Percentiles rank a stretch among this genome's conserved stretches.
Evolutionary conservation across 92 coral and sea anemone species (phyloP).

Genomic region (Paramuricea clavata): DNA sequence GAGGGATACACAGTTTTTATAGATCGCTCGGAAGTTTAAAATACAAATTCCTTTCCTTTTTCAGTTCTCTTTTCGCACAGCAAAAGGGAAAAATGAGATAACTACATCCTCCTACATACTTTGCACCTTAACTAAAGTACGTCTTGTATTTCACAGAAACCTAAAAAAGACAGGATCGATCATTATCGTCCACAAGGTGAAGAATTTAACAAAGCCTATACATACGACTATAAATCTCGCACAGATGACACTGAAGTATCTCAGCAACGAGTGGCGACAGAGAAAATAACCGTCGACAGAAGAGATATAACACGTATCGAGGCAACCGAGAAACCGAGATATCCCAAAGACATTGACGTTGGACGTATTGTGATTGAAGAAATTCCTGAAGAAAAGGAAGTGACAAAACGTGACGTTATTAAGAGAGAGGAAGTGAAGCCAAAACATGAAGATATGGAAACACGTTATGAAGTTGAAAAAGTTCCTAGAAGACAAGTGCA

Average conservation of each 20-base stretch:
- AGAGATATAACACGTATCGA: background rate
- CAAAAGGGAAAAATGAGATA: too few relatives aligned
- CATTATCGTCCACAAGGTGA: constrained; percentile 28
- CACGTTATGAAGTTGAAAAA: background rate
- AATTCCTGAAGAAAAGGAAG: constrained; percentile 24
- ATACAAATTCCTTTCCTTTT: too few relatives aligned
- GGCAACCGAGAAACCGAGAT: constrained; percentile 9
- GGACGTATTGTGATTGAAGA: constrained; percentile 44
- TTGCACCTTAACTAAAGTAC: too few relatives aligned
- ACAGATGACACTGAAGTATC: constrained; percentile 14
- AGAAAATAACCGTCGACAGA: background rate
- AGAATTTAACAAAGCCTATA: constrained; percentile 29
- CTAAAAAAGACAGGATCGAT: background rate
- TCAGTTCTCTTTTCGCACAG: too few relatives aligned
- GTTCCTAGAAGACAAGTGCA: background rate
- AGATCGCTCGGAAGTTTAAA: too few relatives aligned
- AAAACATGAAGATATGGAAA: background rate
- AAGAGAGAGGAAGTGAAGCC: background rate
- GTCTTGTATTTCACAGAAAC: background rate
- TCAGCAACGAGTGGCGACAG: background rate
- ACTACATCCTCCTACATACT: too few relatives aligned
- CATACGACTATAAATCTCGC: background rate
- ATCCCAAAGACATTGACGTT: constrained; percentile 7
- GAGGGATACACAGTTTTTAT: too few relatives aligned
- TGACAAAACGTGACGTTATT: background rate